phyloP scores from a whole-genome alignment of 2,797 vertebrate species.

The Clarias platycephalus region DNA sequence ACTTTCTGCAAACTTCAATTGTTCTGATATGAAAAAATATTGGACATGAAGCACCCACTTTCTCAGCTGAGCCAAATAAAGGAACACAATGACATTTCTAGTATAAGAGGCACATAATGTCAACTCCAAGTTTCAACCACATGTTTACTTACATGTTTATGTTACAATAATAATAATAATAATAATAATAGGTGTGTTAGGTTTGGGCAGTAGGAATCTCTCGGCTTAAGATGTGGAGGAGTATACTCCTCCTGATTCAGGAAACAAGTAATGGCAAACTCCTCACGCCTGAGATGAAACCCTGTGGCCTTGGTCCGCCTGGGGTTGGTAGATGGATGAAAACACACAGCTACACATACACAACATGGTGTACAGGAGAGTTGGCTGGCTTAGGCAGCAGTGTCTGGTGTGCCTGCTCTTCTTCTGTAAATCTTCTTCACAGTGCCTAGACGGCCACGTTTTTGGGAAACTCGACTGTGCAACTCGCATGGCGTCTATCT shows the following conservation, averaged over 20 bases:
- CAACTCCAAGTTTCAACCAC: background rate
- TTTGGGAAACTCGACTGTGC: background rate
- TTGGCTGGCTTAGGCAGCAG: slow-evolving; percentile 26
- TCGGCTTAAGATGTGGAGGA: background rate
- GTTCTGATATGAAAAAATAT: slow-evolving; percentile 22
- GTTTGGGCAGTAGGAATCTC: background rate
- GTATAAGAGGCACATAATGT: slow-evolving; percentile 27
- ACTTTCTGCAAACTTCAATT: slow-evolving; percentile 4
- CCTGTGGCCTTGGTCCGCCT: background rate
- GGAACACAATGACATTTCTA: background rate
- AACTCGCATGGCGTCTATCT: background rate
- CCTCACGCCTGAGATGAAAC: slow-evolving; percentile 4
- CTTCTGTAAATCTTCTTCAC: slow-evolving; percentile 9
- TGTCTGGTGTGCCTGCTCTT: slow-evolving; percentile 24
- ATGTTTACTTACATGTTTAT: slow-evolving; percentile 26
- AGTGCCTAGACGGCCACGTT: background rate
- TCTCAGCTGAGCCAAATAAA: background rate
- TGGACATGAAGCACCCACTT: background rate
- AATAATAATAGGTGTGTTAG: slow-evolving; percentile 3
- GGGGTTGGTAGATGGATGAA: background rate
- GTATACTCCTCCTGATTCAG: background rate
- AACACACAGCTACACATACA: slow-evolving; percentile 21
- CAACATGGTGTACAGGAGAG: background rate
- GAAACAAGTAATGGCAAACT: slow-evolving; percentile 8
- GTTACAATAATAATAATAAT: slow-evolving; percentile 18